These are phyloP conservation scores for Oxycera nigricornis DNA, from an alignment of 2,888 invertebrate species.

Conservation along the genomic window DNA sequence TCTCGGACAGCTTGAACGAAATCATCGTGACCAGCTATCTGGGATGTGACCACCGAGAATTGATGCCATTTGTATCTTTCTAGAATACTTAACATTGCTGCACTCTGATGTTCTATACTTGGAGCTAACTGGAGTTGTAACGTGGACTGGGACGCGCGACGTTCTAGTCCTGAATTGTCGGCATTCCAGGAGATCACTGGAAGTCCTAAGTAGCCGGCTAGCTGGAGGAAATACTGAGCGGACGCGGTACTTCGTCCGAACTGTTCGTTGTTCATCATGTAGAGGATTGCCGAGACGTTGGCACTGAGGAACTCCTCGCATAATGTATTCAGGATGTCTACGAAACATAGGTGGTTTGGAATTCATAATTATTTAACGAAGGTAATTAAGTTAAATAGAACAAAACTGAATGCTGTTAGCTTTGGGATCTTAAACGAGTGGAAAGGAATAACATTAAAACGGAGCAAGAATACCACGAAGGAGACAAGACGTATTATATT, in stretches of 20 bases:
- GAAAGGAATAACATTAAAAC: no score
- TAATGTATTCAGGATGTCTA: slow-evolving; percentile 86
- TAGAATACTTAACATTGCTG: slow-evolving; percentile 93
- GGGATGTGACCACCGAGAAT: slow-evolving; percentile 91
- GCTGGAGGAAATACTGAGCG: slow-evolving; percentile 91
- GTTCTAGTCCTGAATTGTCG: slow-evolving; percentile 89
- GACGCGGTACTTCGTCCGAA: slow-evolving; percentile 93
- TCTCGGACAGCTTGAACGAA: slow-evolving; percentile 94
- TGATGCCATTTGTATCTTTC: slow-evolving; percentile 97
- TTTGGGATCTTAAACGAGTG: no score
- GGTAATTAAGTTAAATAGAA: no score
- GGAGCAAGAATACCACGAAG: no score
- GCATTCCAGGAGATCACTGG: slow-evolving; percentile 98
- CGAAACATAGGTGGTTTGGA: no score
- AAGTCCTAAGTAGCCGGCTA: slow-evolving; percentile 92
- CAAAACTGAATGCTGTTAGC: no score
- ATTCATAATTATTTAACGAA: no score
- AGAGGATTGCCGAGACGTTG: slow-evolving; percentile 91
- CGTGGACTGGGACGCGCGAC: slow-evolving; percentile 84
- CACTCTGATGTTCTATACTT: slow-evolving; percentile 92
- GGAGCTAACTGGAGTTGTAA: slow-evolving; percentile 94
- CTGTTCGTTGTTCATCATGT: slow-evolving; percentile 94
- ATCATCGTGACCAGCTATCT: slow-evolving; percentile 93
- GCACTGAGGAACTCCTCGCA: slow-evolving; percentile 88
- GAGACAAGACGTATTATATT: no score